Evolutionary conservation across 2,113 vertebrate species (phyloP).

Genomic region (Onychorhynchus coronatus): DNA sequence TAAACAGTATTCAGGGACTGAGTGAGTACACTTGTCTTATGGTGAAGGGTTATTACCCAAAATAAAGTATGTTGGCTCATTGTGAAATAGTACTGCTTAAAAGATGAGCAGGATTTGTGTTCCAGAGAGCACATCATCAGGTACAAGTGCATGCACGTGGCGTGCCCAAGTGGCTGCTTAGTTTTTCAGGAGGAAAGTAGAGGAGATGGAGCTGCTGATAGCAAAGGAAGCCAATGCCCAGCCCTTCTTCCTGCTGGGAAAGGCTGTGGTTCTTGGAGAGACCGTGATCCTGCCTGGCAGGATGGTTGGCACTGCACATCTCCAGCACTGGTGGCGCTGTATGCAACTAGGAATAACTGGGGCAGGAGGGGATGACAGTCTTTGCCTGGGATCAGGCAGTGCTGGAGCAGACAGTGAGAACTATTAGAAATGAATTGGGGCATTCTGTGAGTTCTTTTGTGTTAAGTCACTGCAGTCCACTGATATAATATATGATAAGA

Average conservation of each 20-base stretch:
- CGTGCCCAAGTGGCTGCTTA: not conserved
- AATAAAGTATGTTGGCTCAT: not conserved
- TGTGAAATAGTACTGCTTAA: not conserved
- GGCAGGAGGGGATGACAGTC: fast-evolving
- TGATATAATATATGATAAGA: too few species aligned
- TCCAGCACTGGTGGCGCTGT: not conserved
- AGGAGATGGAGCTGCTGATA: not conserved
- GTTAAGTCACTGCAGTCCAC: not conserved
- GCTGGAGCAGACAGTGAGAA: fast-evolving
- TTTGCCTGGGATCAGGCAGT: not conserved
- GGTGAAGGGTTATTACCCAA: conserved; percentile 37
- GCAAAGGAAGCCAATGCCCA: not conserved
- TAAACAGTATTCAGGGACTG: not conserved
- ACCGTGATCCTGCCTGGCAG: not conserved
- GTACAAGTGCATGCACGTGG: not conserved
- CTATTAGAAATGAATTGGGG: not conserved
- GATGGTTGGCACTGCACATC: not conserved
- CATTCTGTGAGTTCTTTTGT: not conserved
- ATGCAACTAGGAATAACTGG: not conserved
- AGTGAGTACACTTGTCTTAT: not conserved
- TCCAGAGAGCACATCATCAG: not conserved
- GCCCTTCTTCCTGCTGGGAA: not conserved
- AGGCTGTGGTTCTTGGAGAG: not conserved
- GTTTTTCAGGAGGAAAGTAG: not conserved
- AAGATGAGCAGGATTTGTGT: conserved; percentile 10